Evolutionary conservation across 2,888 invertebrate genomes (phyloP), one percentile per base, ranked within the genome.

Genomic region (Spodoptera exigua): DNA sequence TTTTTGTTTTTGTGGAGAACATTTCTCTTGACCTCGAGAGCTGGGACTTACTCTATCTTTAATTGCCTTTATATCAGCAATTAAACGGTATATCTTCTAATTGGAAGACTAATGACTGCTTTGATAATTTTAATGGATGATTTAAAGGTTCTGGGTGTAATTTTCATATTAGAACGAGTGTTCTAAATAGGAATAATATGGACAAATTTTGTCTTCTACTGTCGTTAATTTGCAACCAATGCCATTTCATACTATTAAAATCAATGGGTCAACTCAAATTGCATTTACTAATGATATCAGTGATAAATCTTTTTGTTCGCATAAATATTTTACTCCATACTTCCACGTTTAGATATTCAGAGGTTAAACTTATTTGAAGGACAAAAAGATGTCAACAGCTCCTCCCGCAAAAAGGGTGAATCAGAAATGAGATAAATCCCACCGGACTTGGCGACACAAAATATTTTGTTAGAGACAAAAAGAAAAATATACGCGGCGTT

Each of bases 401-500:
- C 51, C 41, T 46, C 41, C 62, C 64, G 18, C 56, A 66, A 64
- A 75, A 76, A 71, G 69, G 73, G 70, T 77, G 70, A 73, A 77
- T 75, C 49, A 57, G 55, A 65, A 74, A 76, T 71, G 68, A 68
- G 66, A 62, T 65, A 67, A 78, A 55, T 61, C 74, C 65, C 67
- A 40, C 43, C 35, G 54, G 64, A 55, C 55, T 55, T 37, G 51
- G 43, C 40, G 46, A 63, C 48, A 52, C 57, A 48, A 61, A 70
- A 64, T 49, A 64, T 72, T 61, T 51, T 45, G 44, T 54, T 14
- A 12, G 27, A 18, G n/a, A 52, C 62, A 67, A 52, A n/a, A n/a
- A n/a, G n/a, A n/a, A n/a, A 49, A 67, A 61, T 43, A 34, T 16
- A 37, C 57, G 61, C 21, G 21, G 46, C 44, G 53, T 67, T 52